phyloP scores from a whole-genome alignment of 2,113 vertebrate genomes.

The Hydrochoerus hydrochaeris region DNA sequence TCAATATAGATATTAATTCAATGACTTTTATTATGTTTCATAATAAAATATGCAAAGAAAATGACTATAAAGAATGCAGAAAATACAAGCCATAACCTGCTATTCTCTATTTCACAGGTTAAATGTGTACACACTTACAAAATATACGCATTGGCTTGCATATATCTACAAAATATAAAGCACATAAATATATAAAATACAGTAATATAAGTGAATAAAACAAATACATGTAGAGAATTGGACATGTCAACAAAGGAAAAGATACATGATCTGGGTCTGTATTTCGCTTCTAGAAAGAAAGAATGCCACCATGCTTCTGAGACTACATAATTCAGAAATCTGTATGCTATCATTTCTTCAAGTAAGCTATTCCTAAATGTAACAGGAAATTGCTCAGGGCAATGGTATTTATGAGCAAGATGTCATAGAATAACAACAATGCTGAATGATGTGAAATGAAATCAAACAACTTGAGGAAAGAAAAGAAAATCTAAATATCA shows the following conservation, averaged over 20 bases:
- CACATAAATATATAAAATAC: neutral
- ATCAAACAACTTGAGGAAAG: neutral
- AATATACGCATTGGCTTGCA: neutral
- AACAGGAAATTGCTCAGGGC: neutral
- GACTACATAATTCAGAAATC: neutral
- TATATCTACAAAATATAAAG: neutral
- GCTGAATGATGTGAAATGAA: neutral
- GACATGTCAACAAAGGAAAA: neutral
- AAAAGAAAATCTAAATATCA: neutral
- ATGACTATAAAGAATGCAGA: neutral
- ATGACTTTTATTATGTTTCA: neutral
- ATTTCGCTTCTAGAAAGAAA: neutral
- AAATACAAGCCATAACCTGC: neutral
- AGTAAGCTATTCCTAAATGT: neutral
- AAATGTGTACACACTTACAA: neutral
- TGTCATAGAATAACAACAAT: neutral
- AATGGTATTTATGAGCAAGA: neutral
- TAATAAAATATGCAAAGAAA: neutral
- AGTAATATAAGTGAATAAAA: neutral
- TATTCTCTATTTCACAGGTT: neutral
- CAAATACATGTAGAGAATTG: neutral
- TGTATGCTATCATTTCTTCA: neutral
- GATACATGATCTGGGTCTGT: neutral
- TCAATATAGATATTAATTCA: neutral
- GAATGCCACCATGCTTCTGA: neutral